A percentile compares a stretch with the other conserved stretches of the same genome.
phyloP scores from a whole-genome alignment of 2,888 invertebrate species.

The Subacronicta megacephala region DNA sequence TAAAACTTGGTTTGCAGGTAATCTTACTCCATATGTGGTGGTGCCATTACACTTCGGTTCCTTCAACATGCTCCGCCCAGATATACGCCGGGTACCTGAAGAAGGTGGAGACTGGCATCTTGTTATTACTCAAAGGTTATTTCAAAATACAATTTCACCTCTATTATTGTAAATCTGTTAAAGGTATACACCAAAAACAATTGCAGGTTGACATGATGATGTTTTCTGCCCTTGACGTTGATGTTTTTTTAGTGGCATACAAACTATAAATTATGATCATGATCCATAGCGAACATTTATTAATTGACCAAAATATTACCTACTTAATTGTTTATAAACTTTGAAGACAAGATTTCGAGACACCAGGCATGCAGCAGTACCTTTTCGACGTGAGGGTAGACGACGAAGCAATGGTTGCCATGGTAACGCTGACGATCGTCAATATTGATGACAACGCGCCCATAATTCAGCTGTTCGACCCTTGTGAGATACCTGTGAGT shows the following conservation, averaged over 20 bases:
- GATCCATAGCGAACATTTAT: too few species aligned
- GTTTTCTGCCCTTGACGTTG: too few species aligned
- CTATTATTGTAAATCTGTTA: neutral
- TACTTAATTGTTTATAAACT: neutral
- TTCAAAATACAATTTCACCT: neutral
- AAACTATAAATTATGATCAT: too few species aligned
- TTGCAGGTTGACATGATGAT: too few species aligned
- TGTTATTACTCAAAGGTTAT: constrained; percentile 76
- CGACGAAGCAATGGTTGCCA: constrained; percentile 61
- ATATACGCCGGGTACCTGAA: constrained; percentile 60
- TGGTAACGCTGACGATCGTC: constrained; percentile 78
- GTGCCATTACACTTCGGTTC: constrained; percentile 62
- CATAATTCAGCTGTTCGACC: constrained; percentile 77
- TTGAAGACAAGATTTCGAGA: constrained; percentile 88
- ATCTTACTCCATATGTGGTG: constrained; percentile 60
- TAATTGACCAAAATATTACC: too few species aligned
- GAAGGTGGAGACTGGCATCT: constrained; percentile 71
- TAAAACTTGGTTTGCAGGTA: constrained; percentile 24
- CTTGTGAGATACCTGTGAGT: constrained; percentile 84
- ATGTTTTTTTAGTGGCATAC: too few species aligned
- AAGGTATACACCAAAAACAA: too few species aligned
- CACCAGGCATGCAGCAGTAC: constrained; percentile 79
- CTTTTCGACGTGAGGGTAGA: constrained; percentile 72
- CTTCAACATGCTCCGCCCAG: constrained; percentile 68
- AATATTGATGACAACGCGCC: constrained; percentile 89